These are phyloP conservation scores for Ptychoptera contaminata DNA, from an alignment of 2,888 invertebrate genomes.

Conservation along the genomic window DNA sequence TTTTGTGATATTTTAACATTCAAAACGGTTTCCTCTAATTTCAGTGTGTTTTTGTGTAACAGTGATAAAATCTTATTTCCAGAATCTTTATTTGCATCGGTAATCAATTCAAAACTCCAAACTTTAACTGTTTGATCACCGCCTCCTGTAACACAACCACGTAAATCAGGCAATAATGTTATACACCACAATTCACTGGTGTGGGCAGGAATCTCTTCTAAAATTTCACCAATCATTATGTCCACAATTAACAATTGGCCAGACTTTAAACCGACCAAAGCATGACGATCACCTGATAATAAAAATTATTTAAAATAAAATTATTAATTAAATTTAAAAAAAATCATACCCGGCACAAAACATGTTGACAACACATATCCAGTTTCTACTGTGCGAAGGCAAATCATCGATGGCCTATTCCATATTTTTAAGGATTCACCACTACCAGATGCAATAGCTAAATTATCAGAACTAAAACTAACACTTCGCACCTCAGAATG, in stretches of 20 bases:
- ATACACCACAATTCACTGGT: conserved; percentile 64
- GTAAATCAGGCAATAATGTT: conserved; percentile 63
- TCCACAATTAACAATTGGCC: conserved; percentile 74
- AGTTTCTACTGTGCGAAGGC: conserved; percentile 49
- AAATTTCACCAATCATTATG: conserved; percentile 60
- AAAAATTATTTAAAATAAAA: not conserved
- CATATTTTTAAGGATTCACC: conserved; percentile 84
- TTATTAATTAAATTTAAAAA: not conserved
- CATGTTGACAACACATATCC: conserved; percentile 54
- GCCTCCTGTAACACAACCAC: conserved; percentile 71
- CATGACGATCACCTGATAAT: conserved; percentile 57
- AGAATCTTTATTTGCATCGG: conserved; percentile 46
- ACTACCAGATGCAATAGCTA: conserved; percentile 74
- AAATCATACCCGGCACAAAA: conserved; percentile 57
- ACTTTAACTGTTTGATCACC: conserved; percentile 83
- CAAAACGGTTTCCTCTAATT: conserved; percentile 75
- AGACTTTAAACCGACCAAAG: conserved; percentile 71
- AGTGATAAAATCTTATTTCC: conserved; percentile 49
- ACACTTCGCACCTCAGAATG: conserved; percentile 76
- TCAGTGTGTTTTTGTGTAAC: conserved; percentile 64
- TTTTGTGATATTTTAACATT: conserved; percentile 73
- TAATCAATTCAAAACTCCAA: conserved; percentile 82
- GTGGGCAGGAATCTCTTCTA: conserved; percentile 76
- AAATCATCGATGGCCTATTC: conserved; percentile 57
- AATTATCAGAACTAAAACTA: conserved; percentile 79